phyloP scores from a whole-genome alignment of 2,113 vertebrate species.

The Phaetusa simplex region DNA sequence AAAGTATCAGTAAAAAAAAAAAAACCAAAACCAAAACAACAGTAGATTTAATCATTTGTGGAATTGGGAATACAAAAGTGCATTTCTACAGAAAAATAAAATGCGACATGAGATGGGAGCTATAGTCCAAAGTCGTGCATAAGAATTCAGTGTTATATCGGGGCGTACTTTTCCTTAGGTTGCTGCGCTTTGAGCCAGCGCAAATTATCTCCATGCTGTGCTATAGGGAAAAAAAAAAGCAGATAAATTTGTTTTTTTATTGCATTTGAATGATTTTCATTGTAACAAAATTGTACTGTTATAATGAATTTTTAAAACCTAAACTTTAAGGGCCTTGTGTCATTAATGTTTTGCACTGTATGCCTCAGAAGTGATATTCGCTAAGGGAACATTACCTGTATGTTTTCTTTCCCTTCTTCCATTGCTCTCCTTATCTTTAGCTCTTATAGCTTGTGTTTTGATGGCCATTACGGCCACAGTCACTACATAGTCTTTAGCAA shows the following conservation, averaged over 20 bases:
- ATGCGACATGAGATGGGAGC: neutral
- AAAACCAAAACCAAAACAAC: no score
- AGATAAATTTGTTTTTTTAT: neutral
- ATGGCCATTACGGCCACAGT: fast-evolving
- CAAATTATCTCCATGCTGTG: neutral
- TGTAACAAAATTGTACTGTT: neutral
- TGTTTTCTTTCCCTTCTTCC: neutral
- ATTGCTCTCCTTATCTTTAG: neutral
- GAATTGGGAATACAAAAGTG: neutral
- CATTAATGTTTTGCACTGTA: neutral
- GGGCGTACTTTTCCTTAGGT: neutral
- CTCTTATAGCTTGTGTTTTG: neutral
- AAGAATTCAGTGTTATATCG: neutral
- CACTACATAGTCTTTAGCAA: neutral
- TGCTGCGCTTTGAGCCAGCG: neutral
- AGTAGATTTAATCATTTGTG: neutral
- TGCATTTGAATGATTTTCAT: neutral
- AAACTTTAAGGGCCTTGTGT: neutral
- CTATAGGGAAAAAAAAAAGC: neutral
- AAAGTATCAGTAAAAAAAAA: neutral
- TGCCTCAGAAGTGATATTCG: neutral
- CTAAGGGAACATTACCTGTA: neutral
- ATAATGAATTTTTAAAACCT: neutral
- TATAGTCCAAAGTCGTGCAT: neutral
- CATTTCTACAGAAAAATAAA: neutral